Evolutionary conservation across 2,888 invertebrate species (phyloP), one percentile per base, ranked within the genome.

Genomic region (Hyppa rectilinea): DNA sequence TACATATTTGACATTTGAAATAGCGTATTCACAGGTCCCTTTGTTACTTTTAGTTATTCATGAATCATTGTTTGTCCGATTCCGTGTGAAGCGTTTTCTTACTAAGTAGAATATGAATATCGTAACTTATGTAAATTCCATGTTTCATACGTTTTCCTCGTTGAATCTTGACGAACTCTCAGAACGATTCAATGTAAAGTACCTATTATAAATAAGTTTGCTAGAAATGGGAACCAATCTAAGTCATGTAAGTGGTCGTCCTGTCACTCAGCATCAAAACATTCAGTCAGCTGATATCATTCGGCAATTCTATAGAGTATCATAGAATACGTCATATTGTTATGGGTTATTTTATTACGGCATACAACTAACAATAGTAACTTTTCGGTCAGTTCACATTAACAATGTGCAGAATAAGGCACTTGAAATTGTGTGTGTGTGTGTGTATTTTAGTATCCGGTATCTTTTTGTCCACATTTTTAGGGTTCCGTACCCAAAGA

Each of bases 41-140:
- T 77, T 76, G 68, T 75, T 61, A 49, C 62, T 67, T 52, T 52
- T 12, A 49, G 61, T 73, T 71, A 80, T 78, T 68, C 69, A 81
- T 79, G 82, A 78, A 55, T 84, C 76, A 82, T 83, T 84, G 69
- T 81, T 68, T 75, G 65, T 58, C 47, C 47, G 50, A 26, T 73
- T 74, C 56, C 68, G 62, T 70, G 70, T 65, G 61, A 61, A 70
- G 60, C 43, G 40, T 68, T 71, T 75, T 36, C 68, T 65, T 60
- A 60, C 70, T 20, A 31, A 40, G 34, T 52, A 50, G 43, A 63
- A 52, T 71, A 36, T 59, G 23, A 40, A 45, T 31, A 45, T n/a
- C 7, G 2, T 31, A 17, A 29, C 20, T 40, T 40, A 56, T 40
- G 4, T n/a, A 14, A 40, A 58, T 7, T 14, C 0, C 12, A 56